Base-by-base conservation (phyloP, 2,888 invertebrate species). In the Rapana venosa region DNA sequence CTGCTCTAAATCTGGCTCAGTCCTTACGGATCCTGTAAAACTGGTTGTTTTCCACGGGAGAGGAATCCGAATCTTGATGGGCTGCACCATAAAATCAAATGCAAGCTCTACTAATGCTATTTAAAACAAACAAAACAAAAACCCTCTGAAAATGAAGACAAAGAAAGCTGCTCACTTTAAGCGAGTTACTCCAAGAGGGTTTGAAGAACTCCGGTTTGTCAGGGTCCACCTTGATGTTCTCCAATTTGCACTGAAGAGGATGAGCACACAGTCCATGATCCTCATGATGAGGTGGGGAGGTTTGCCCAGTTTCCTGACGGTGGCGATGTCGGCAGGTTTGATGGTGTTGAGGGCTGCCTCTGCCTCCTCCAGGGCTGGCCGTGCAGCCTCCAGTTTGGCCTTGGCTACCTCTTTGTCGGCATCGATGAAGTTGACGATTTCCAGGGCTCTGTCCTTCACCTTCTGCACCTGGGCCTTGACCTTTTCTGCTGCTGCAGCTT, bases 141-240 rank as follows among this genome's bases (percentile, higher is more conserved):
- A 15, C 11, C 11, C n/a, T n/a, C 77, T 15, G 13, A 32, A 20
- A 79, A 32, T 8, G 11, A 83, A 98, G 98, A 36, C 47, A 85
- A 30, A 22, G 13, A 83, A 83, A 35, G 30, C 15, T 58, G 77
- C 32, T 89, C 86, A 95, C 95, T 97, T 99, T 99, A 56, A 99
- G 96, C 0, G 99, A 98, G 96, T 99, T 99, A 1, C 98, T 97
- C 99, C 99, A 99, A 0, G 99, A 99, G 8, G 99, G 99, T 95
- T 98, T 99, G 20, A 94, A 94, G 95, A 98, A 98, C 58, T 92
- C 92, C 0, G 98, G 97, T 2, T 98, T 97, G 58, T 98, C 97
- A 0, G 97, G 97, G 95, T 99, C 99, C 5, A 97, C 97, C 93
- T 91, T 92, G 0, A 95, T 93, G n/a, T 92, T 85, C 84, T 96